These are phyloP conservation scores for Magallana ariakensis DNA, from an alignment of 1,140 invertebrate species.

Conservation along the genomic window DNA sequence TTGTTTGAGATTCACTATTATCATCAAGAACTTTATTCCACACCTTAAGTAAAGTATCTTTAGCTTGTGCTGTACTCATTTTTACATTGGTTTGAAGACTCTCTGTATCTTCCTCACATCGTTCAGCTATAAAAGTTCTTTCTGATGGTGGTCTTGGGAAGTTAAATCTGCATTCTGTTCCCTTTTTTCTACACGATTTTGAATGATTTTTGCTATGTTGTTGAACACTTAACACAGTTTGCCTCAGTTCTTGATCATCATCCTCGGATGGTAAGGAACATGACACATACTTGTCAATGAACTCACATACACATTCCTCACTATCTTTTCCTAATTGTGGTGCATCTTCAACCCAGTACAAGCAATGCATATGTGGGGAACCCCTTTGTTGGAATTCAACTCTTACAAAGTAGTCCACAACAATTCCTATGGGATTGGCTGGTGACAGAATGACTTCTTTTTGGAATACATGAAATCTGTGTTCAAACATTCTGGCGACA, in stretches of 20 bases:
- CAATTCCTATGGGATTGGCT: slow-evolving; percentile 38
- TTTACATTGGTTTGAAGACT: not conserved
- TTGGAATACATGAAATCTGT: slow-evolving; percentile 34
- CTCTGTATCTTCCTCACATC: not conserved
- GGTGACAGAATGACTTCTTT: slow-evolving; percentile 27
- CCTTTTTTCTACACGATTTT: slow-evolving; percentile 37
- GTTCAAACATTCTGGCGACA: slow-evolving; percentile 40
- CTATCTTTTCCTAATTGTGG: slow-evolving; percentile 53
- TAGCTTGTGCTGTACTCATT: not conserved
- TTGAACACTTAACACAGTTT: slow-evolving; percentile 26
- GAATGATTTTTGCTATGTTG: slow-evolving; percentile 38
- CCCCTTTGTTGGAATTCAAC: too few relatives aligned
- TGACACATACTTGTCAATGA: slow-evolving; percentile 41
- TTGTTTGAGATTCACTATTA: too few relatives aligned
- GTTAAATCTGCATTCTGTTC: slow-evolving; percentile 3
- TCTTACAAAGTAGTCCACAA: too few relatives aligned
- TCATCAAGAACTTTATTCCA: slow-evolving; percentile 42
- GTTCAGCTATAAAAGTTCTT: slow-evolving; percentile 42
- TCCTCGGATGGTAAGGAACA: slow-evolving; percentile 24
- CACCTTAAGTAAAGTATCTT: slow-evolving; percentile 20
- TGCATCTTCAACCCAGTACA: slow-evolving; percentile 71
- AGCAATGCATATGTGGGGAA: too few relatives aligned
- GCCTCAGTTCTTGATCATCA: slow-evolving; percentile 3
- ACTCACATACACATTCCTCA: slow-evolving; percentile 39
- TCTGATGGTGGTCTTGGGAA: slow-evolving; percentile 38